These are phyloP conservation scores for Macroglossus sobrinus DNA, from an alignment of 2,113 vertebrate genomes.

Conservation along the genomic window DNA sequence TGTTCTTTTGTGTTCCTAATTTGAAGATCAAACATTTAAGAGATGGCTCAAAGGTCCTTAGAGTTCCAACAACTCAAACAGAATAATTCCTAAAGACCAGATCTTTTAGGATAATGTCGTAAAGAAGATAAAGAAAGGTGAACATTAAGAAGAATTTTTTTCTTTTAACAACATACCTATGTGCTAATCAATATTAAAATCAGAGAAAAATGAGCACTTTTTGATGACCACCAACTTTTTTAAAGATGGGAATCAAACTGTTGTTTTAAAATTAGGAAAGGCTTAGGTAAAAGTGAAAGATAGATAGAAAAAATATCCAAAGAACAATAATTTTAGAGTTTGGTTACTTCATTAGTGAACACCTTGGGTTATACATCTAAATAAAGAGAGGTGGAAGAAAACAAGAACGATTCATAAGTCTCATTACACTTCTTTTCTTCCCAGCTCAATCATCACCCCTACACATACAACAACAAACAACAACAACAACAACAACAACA, in stretches of 20 bases:
- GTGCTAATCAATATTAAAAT: neutral
- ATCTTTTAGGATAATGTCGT: neutral
- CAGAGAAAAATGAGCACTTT: neutral
- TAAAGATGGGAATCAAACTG: neutral
- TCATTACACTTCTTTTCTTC: neutral
- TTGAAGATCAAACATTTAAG: neutral
- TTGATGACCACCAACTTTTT: neutral
- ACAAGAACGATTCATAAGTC: neutral
- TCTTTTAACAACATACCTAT: neutral
- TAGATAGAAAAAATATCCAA: neutral
- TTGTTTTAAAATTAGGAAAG: neutral
- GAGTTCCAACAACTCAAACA: neutral
- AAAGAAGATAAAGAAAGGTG: neutral
- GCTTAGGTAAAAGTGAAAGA: neutral
- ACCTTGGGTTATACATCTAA: neutral
- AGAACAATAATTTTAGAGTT: neutral
- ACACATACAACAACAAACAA: neutral
- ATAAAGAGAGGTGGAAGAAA: neutral
- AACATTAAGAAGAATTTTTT: neutral
- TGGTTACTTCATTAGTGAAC: neutral
- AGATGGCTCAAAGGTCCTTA: neutral
- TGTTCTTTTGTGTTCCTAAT: neutral
- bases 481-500: too few relatives aligned
- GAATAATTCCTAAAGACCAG: neutral
- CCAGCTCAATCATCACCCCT: fast-evolving